phyloP scores from a whole-genome alignment of 64 coral and sea anemone genomes.

The Dendrophyllia cribrosa region DNA sequence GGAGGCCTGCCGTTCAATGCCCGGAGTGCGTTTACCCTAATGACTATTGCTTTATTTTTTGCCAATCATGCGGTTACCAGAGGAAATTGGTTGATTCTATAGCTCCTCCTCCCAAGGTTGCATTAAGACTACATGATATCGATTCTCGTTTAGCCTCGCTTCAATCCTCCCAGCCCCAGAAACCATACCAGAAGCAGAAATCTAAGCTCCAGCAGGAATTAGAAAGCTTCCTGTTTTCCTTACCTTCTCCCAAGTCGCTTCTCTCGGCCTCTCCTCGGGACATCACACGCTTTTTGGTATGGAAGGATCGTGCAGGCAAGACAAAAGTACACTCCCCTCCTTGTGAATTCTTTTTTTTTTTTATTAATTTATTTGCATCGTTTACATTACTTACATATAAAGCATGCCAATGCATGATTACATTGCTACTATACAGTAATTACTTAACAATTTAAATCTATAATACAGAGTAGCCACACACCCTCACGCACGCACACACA shows the following conservation, averaged over 20 bases:
- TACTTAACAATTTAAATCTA: too few species aligned
- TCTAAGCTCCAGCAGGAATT: conserved; percentile 8
- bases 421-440: too few species aligned
- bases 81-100: neutral
- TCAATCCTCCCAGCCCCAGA: neutral
- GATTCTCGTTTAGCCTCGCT: neutral
- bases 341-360: too few species aligned
- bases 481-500: too few species aligned
- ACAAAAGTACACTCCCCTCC: neutral
- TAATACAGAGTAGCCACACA: too few species aligned
- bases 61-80: conserved; percentile 54
- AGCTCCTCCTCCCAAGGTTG: neutral
- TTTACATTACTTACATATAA: too few species aligned
- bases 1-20: too few species aligned
- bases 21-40: conserved; percentile 63
- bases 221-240: conserved; percentile 17
- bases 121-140: neutral
- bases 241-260: conserved; percentile 30
- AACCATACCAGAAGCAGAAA: conserved; percentile 72
- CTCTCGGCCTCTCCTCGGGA: neutral
- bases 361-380: too few species aligned
- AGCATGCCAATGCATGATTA: too few species aligned
- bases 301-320: too few species aligned
- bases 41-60: conserved; percentile 26
- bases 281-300: too few species aligned